Evolutionary conservation across 2,113 vertebrate genomes (phyloP).

Genomic region (Gasterosteus nipponicus): DNA sequence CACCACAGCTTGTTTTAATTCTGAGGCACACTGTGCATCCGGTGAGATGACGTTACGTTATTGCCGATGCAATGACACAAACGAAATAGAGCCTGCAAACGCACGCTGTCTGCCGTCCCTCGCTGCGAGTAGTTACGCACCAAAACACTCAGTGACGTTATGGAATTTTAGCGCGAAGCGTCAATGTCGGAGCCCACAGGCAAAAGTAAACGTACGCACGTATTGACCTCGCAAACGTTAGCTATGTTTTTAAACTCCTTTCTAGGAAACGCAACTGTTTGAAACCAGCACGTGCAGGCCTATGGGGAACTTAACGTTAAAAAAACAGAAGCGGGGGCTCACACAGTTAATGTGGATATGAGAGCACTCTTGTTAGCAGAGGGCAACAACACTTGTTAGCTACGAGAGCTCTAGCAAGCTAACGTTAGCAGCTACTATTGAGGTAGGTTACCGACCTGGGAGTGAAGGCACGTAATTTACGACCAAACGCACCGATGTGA

Average conservation of each 20-base stretch:
- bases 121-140: constrained; percentile 11
- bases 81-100: not conserved
- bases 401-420: constrained; percentile 44
- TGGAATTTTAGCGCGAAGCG: constrained; percentile 61
- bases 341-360: not conserved
- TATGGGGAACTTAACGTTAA: not conserved
- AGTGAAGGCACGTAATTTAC: not conserved
- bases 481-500: not conserved
- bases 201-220: constrained; percentile 13
- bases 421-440: not conserved
- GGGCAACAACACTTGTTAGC: constrained; percentile 42
- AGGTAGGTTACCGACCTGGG: constrained; percentile 32
- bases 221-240: constrained; percentile 6
- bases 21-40: not conserved
- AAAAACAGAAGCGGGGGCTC: rapidly evolving
- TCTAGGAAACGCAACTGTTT: not conserved
- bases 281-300: not conserved
- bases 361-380: not conserved
- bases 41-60: not conserved
- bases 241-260: constrained; percentile 5
- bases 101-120: not conserved
- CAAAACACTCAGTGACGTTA: constrained; percentile 36
- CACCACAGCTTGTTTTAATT: not conserved
- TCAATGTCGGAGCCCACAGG: constrained; percentile 45
- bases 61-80: not conserved